phyloP scores from a whole-genome alignment of 2,797 vertebrate genomes.

The Sebastes flavidus region DNA sequence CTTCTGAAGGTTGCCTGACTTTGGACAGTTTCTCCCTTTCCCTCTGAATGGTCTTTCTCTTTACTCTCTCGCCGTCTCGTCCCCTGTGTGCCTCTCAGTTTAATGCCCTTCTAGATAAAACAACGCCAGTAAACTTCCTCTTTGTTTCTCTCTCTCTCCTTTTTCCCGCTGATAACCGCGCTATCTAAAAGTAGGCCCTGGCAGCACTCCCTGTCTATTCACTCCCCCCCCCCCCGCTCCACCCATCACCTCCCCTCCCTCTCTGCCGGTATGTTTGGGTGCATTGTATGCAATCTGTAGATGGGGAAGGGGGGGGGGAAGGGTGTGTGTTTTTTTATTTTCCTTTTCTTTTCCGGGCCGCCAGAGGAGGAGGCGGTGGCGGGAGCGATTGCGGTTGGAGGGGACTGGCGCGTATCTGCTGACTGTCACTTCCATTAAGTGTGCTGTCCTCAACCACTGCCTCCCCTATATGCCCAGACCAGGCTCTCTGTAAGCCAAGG shows the following conservation, averaged over 20 bases:
- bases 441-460: conserved; percentile 55
- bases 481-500: conserved; percentile 40
- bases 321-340: neutral
- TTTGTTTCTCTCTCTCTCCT: conserved; percentile 64
- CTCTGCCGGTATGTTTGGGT: conserved; percentile 47
- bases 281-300: conserved; percentile 72
- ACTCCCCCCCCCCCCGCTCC: conserved; percentile 1
- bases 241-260: conserved; percentile 13
- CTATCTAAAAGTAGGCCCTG: conserved; percentile 74
- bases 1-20: conserved; percentile 61
- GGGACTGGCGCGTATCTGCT: conserved; percentile 64
- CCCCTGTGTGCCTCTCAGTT: conserved; percentile 68
- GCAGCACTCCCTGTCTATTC: conserved; percentile 58
- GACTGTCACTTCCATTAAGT: conserved; percentile 79
- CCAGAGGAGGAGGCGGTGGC: conserved; percentile 33
- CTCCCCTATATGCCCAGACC: conserved; percentile 45
- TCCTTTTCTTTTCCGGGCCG: conserved; percentile 35
- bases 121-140: conserved; percentile 71
- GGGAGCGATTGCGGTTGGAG: conserved; percentile 42
- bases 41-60: conserved; percentile 55
- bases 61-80: conserved; percentile 36
- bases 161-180: conserved; percentile 71
- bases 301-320: conserved; percentile 12
- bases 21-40: conserved; percentile 58
- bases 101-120: conserved; percentile 75